phyloP scores from a whole-genome alignment of 2,797 vertebrate species.

The Poeciliopsis presidionis region DNA sequence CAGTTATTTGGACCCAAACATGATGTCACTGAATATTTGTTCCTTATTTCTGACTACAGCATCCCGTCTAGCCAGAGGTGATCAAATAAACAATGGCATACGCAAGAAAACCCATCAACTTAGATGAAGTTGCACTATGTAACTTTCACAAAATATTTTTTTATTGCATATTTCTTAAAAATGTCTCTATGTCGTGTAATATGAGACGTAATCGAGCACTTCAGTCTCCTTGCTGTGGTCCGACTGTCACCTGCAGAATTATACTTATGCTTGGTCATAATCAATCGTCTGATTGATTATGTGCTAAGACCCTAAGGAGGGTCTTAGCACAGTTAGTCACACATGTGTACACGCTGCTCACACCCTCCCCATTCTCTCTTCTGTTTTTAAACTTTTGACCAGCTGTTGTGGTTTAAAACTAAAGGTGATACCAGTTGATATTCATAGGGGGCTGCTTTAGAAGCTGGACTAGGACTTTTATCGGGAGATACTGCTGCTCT shows the following conservation, averaged over 20 bases:
- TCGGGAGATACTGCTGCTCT: background rate
- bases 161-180: too few relatives aligned
- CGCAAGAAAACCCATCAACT: background rate
- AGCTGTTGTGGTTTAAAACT: conserved; percentile 2
- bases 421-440: background rate
- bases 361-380: too few relatives aligned
- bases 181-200: too few relatives aligned
- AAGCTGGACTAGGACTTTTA: background rate
- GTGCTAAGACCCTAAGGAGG: too few relatives aligned
- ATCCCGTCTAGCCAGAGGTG: background rate
- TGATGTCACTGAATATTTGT: background rate
- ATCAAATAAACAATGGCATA: background rate
- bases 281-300: too few relatives aligned
- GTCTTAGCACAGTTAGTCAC: too few relatives aligned
- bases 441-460: background rate
- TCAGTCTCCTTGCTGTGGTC: too few relatives aligned
- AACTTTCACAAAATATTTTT: too few relatives aligned
- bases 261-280: too few relatives aligned
- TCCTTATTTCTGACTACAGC: background rate
- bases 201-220: too few relatives aligned
- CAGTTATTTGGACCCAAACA: background rate
- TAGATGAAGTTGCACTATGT: background rate
- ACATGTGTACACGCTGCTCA: too few relatives aligned
- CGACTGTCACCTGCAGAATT: too few relatives aligned
- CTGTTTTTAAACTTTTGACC: background rate